These are phyloP conservation scores for Dryobota labecula DNA, from an alignment of 2,888 invertebrate species.

Conservation along the genomic window DNA sequence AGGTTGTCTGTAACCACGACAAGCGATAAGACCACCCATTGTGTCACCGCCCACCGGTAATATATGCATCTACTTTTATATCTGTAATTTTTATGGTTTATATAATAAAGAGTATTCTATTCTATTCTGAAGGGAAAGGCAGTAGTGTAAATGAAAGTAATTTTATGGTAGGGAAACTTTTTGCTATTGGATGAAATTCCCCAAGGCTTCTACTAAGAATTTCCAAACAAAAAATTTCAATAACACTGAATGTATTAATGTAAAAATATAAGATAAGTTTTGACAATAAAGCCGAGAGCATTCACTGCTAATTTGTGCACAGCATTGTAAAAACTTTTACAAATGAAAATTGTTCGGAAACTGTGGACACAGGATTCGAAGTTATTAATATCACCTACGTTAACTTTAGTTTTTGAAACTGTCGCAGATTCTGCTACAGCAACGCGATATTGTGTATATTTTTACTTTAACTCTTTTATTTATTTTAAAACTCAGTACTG, in stretches of 20 bases:
- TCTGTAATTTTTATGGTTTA: too few species aligned
- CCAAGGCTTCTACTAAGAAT: not conserved
- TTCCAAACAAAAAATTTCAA: not conserved
- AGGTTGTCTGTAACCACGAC: too few species aligned
- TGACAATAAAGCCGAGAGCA: slow-evolving; percentile 18
- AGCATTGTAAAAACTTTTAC: slow-evolving; percentile 48
- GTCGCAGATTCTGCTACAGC: slow-evolving; percentile 20
- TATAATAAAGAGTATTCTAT: too few species aligned
- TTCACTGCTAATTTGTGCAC: slow-evolving; percentile 54
- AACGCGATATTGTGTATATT: slow-evolving; percentile 4
- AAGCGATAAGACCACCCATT: too few species aligned
- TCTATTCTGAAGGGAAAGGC: too few species aligned
- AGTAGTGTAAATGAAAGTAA: not conserved
- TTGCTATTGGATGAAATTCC: not conserved
- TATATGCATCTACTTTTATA: too few species aligned
- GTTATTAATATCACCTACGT: slow-evolving; percentile 38
- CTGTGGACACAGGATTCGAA: slow-evolving; percentile 24
- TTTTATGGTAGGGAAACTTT: not conserved
- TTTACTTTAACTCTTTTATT: not conserved
- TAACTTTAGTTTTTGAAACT: slow-evolving; percentile 46
- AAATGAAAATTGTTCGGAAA: slow-evolving; percentile 43
- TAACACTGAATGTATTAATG: slow-evolving; percentile 15
- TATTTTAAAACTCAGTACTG: not conserved
- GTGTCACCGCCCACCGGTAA: too few species aligned
- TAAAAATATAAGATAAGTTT: slow-evolving; percentile 39